phyloP scores from a whole-genome alignment of 2,888 invertebrate genomes.

The Cerastoderma edule region DNA sequence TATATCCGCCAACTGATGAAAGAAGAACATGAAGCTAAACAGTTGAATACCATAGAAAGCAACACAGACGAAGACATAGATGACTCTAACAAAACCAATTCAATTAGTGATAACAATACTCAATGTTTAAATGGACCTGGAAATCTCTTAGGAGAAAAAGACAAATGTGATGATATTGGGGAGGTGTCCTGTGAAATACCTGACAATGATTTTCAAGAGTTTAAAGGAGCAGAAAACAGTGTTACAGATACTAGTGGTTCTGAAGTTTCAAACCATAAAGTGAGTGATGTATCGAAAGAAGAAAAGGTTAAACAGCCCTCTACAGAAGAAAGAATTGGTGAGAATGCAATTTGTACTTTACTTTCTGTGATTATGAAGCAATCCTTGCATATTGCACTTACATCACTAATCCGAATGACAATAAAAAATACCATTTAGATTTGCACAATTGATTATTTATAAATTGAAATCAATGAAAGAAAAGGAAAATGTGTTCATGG shows the following conservation, averaged over 20 bases:
- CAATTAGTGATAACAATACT: not conserved
- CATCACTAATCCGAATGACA: no score
- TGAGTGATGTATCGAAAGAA: conserved; percentile 19
- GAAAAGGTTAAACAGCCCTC: conserved; percentile 34
- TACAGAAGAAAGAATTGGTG: conserved; percentile 64
- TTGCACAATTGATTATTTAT: no score
- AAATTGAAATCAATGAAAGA: no score
- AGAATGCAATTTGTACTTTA: no score
- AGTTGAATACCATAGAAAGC: conserved; percentile 11
- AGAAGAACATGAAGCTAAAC: conserved; percentile 68
- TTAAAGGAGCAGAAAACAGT: no score
- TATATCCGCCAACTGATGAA: conserved; percentile 80
- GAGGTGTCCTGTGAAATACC: conserved; percentile 9
- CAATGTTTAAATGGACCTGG: not conserved
- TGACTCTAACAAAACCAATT: not conserved
- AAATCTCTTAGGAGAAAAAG: no score
- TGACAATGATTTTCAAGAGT: no score
- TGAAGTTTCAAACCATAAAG: not conserved
- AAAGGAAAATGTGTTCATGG: no score
- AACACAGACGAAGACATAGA: not conserved
- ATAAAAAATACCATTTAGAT: no score
- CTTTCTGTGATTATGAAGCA: no score
- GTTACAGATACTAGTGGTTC: conserved; percentile 12
- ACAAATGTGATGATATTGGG: conserved; percentile 1
- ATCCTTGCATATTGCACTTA: no score